These are phyloP conservation scores for Oreortyx pictus DNA, from an alignment of 2,797 vertebrate species.

Conservation along the genomic window DNA sequence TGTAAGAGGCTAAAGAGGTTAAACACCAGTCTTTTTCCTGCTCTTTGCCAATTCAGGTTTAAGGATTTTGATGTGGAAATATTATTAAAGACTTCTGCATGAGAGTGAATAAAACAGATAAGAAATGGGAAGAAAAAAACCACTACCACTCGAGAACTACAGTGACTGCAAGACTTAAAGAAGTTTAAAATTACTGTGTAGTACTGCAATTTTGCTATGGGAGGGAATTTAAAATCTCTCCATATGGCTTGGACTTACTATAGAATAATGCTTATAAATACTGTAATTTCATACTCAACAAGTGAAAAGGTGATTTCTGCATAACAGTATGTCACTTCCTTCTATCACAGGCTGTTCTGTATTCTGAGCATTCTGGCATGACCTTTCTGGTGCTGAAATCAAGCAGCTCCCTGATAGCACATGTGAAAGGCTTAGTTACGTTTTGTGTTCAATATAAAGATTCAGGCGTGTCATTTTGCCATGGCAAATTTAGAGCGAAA, in stretches of 20 bases:
- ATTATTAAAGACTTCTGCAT: not conserved
- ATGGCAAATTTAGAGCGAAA: slow-evolving; percentile 32
- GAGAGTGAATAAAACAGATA: not conserved
- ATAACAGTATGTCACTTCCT: slow-evolving; percentile 31
- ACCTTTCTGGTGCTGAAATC: slow-evolving; percentile 58
- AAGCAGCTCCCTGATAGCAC: not conserved
- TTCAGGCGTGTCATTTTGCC: not conserved
- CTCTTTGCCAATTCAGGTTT: not conserved
- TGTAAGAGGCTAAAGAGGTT: slow-evolving; percentile 8
- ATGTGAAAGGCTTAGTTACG: slow-evolving; percentile 21
- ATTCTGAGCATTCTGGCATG: slow-evolving; percentile 35
- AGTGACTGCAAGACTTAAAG: not conserved
- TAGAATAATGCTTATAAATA: not conserved
- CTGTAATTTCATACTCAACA: slow-evolving; percentile 11
- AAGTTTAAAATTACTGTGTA: not conserved
- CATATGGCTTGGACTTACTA: slow-evolving; percentile 50
- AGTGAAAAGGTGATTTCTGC: slow-evolving; percentile 40
- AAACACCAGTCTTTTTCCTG: not conserved
- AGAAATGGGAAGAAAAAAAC: not conserved
- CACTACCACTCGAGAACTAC: not conserved
- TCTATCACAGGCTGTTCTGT: not conserved
- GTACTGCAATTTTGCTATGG: not conserved
- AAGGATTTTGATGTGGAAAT: not conserved
- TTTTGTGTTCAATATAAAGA: slow-evolving; percentile 33
- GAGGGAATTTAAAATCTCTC: slow-evolving; percentile 29